A percentile compares a stretch with the other conserved stretches of the same genome.
phyloP scores from a whole-genome alignment of 1,140 invertebrate species.

The Nasonia vitripennis region DNA sequence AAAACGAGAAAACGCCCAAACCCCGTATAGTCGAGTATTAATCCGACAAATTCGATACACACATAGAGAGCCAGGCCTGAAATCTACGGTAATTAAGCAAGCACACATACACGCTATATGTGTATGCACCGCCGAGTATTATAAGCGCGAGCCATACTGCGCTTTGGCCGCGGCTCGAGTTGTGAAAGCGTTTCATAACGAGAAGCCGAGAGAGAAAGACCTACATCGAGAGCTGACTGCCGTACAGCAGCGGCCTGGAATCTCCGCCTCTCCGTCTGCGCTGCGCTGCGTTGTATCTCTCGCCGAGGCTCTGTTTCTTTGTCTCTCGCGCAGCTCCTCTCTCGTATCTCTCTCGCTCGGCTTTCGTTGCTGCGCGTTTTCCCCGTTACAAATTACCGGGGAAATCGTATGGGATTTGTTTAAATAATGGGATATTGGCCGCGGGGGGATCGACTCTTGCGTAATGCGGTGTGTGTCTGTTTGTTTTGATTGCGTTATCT shows the following conservation, averaged over 20 bases:
- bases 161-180: neutral
- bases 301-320: neutral
- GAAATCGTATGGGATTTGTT: neutral
- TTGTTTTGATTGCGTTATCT: conserved; percentile 23
- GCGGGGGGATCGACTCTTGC: neutral
- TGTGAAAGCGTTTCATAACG: conserved; percentile 23
- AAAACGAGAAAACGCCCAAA: conserved; percentile 2
- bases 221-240: neutral
- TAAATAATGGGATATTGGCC: neutral
- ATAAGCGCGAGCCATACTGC: neutral
- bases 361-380: neutral
- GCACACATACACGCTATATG: neutral
- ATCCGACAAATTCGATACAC: neutral
- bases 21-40: neutral
- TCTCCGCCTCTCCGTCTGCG: conserved; percentile 1
- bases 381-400: neutral
- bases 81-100: conserved; percentile 5
- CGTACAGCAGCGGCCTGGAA: neutral
- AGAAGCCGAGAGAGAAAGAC: neutral
- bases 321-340: neutral
- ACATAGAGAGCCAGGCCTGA: neutral
- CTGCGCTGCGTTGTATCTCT: neutral
- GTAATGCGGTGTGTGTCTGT: neutral
- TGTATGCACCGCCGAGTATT: neutral
- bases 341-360: neutral